Evolutionary conservation across 2,888 invertebrate species (phyloP).

Genomic region (Gonocerus acuteangulatus): DNA sequence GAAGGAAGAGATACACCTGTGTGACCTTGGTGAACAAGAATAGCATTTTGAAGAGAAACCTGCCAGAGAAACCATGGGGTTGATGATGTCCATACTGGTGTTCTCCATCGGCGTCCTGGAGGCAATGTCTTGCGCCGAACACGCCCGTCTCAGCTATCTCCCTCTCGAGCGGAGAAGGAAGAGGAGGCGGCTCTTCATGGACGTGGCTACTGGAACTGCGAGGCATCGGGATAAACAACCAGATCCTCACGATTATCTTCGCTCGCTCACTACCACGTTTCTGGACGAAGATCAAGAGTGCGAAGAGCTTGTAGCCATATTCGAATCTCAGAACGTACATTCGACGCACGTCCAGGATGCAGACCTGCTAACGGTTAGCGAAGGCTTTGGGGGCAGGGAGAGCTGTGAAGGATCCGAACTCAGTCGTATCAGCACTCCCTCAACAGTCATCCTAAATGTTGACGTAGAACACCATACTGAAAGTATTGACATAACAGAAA

Average conservation of each 20-base stretch:
- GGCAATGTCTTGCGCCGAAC: conserved; percentile 52
- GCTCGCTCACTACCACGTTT: neutral
- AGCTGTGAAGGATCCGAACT: conserved; percentile 1
- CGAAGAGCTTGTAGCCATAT: conserved; percentile 16
- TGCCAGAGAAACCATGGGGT: conserved; percentile 53
- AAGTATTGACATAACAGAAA: no score
- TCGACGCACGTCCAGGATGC: conserved; percentile 6
- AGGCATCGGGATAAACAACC: conserved; percentile 28
- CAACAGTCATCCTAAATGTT: conserved; percentile 6
- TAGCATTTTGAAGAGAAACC: no score
- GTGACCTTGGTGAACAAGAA: no score
- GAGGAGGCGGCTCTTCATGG: conserved; percentile 26
- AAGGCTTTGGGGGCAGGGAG: neutral
- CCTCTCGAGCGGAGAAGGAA: conserved; percentile 28
- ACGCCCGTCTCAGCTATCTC: conserved; percentile 47
- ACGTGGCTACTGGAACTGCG: conserved; percentile 24
- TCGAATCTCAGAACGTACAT: conserved; percentile 10
- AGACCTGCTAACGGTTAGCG: neutral
- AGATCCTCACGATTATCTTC: conserved; percentile 21
- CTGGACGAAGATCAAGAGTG: conserved; percentile 29
- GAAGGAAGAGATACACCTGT: no score
- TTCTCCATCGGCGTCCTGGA: conserved; percentile 69
- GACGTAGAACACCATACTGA: neutral
- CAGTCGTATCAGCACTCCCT: neutral
- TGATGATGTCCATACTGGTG: conserved; percentile 64